These are phyloP conservation scores for Drosophila punjabiensis DNA, from an alignment of 1,140 invertebrate species.

Conservation along the genomic window DNA sequence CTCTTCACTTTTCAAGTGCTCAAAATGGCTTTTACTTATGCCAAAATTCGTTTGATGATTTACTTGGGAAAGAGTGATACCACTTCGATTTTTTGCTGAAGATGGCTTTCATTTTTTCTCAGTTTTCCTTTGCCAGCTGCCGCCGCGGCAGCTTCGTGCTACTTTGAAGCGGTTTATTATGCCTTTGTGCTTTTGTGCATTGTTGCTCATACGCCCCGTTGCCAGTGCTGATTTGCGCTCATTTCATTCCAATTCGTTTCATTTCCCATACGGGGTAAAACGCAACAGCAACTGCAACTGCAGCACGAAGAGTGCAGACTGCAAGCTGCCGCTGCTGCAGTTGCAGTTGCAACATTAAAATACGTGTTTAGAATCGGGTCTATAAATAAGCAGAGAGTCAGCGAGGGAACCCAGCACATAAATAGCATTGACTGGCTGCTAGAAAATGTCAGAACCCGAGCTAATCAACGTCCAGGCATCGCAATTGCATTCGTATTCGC, in stretches of 20 bases:
- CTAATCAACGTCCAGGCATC: conserved; percentile 64
- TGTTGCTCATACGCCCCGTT: conserved; percentile 74
- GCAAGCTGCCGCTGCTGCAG: conserved; percentile 26
- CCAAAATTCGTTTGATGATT: conserved; percentile 14
- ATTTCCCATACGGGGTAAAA: conserved; percentile 45
- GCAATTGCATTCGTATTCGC: conserved; percentile 40
- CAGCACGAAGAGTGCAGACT: neutral
- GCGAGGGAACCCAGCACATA: conserved; percentile 52
- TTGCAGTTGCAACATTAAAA: conserved; percentile 47
- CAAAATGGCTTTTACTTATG: neutral
- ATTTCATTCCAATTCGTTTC: conserved; percentile 62
- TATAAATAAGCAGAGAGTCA: conserved; percentile 69
- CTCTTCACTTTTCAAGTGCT: conserved; percentile 12
- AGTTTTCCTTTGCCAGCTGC: conserved; percentile 26
- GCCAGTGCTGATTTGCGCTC: conserved; percentile 58
- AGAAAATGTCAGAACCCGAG: conserved; percentile 68
- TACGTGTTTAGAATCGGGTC: conserved; percentile 72
- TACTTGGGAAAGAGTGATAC: conserved; percentile 32
- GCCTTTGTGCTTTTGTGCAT: conserved; percentile 60
- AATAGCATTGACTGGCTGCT: conserved; percentile 73
- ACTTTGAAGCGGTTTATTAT: conserved; percentile 64
- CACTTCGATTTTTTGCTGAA: conserved; percentile 26
- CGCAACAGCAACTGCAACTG: conserved; percentile 38
- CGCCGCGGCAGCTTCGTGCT: conserved; percentile 48
- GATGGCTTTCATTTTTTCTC: conserved; percentile 36